These are phyloP conservation scores for Trichacis sp. DNA, from an alignment of 2,888 invertebrate genomes.

Conservation along the genomic window DNA sequence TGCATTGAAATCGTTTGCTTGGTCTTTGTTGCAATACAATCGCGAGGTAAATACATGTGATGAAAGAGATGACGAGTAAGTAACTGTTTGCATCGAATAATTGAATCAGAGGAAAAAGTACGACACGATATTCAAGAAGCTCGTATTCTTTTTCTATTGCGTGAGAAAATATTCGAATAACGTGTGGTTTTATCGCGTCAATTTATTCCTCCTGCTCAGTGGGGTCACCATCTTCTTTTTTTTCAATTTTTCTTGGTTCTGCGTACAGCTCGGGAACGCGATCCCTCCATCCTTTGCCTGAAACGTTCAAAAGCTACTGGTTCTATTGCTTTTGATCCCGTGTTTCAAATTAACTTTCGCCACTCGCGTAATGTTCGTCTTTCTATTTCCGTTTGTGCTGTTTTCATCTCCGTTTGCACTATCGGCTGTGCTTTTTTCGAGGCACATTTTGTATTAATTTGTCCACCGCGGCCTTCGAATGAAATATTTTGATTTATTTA, in stretches of 20 bases:
- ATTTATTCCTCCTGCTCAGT: slow-evolving; percentile 51
- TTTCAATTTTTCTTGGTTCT: slow-evolving; percentile 60
- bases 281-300: slow-evolving; percentile 68
- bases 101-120: background rate
- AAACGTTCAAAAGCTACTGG: slow-evolving; percentile 64
- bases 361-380: slow-evolving; percentile 29
- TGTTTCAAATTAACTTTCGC: slow-evolving; percentile 30
- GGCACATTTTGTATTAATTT: slow-evolving; percentile 13
- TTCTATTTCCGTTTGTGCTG: slow-evolving; percentile 21
- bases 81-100: background rate
- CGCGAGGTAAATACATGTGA: background rate
- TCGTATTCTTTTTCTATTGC: background rate
- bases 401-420: slow-evolving; percentile 44
- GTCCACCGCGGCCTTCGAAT: slow-evolving; percentile 16
- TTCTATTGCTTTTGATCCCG: slow-evolving; percentile 50
- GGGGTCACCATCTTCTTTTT: slow-evolving; percentile 53
- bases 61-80: background rate
- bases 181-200: background rate
- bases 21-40: slow-evolving; percentile 25
- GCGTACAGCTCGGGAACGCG: slow-evolving; percentile 68
- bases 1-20: slow-evolving; percentile 32
- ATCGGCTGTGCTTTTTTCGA: slow-evolving; percentile 36
- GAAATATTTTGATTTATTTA: too few species aligned
- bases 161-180: slow-evolving; percentile 6
- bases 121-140: too few species aligned